A percentile compares a stretch with the other conserved stretches of the same genome.
phyloP scores from a whole-genome alignment of 2,888 invertebrate genomes.

The Crepidodera aurea region DNA sequence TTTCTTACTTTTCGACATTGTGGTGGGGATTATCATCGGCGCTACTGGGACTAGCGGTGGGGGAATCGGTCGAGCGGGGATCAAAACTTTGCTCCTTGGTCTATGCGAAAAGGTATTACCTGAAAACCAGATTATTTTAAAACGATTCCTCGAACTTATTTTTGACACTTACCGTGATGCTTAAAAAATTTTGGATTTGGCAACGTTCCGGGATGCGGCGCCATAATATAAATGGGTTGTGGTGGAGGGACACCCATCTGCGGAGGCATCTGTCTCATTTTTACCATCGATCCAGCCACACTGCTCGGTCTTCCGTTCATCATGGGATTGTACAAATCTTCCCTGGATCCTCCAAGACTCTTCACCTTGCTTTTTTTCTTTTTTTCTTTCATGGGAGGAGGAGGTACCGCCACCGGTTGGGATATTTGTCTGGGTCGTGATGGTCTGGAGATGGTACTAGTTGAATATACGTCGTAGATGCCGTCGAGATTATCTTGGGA shows the following conservation, averaged over 20 bases:
- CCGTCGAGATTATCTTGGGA: slow-evolving; percentile 77
- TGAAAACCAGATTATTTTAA: slow-evolving; percentile 33
- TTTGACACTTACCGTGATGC: slow-evolving; percentile 58
- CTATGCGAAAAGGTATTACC: slow-evolving; percentile 59
- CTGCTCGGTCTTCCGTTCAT: slow-evolving; percentile 64
- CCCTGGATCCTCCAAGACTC: slow-evolving; percentile 53
- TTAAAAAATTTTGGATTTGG: slow-evolving; percentile 62
- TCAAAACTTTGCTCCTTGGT: slow-evolving; percentile 65
- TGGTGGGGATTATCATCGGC: slow-evolving; percentile 62
- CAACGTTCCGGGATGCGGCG: slow-evolving; percentile 57
- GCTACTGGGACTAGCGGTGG: slow-evolving; percentile 56
- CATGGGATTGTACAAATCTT: slow-evolving; percentile 67
- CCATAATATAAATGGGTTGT: slow-evolving; percentile 58
- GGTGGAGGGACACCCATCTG: slow-evolving; percentile 54
- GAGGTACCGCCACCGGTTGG: slow-evolving; percentile 83
- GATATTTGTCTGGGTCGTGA: slow-evolving; percentile 83
- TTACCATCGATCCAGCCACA: slow-evolving; percentile 61
- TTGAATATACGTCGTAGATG: slow-evolving; percentile 73
- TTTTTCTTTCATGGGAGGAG: slow-evolving; percentile 71
- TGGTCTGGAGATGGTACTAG: slow-evolving; percentile 69
- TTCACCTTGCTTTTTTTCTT: slow-evolving; percentile 68
- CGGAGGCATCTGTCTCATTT: slow-evolving; percentile 52
- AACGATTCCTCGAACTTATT: no score
- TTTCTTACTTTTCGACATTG: slow-evolving; percentile 66
- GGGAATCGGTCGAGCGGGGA: slow-evolving; percentile 66